These are phyloP conservation scores for Notoglanidium macrostoma DNA, from an alignment of 2,797 vertebrate genomes.

Conservation along the genomic window DNA sequence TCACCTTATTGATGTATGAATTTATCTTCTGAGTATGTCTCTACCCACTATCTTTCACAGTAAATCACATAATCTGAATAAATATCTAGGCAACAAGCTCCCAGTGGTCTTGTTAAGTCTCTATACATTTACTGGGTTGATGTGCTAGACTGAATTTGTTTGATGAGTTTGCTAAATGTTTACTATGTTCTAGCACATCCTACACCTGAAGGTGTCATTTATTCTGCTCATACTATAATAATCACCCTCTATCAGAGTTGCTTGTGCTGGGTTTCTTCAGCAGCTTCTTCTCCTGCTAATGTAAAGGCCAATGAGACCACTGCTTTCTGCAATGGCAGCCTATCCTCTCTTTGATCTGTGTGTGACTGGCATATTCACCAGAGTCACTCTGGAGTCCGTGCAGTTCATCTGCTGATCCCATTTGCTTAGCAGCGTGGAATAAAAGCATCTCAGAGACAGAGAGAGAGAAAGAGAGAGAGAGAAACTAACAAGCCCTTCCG, in stretches of 20 bases:
- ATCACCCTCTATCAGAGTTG: conserved; percentile 30
- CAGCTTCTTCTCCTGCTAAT: conserved; percentile 16
- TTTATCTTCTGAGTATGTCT: conserved; percentile 30
- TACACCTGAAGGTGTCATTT: neutral
- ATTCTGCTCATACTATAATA: neutral
- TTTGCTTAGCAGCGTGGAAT: conserved; percentile 67
- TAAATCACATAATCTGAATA: conserved; percentile 18
- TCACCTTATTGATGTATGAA: too few relatives aligned
- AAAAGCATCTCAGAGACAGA: conserved; percentile 64
- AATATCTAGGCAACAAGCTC: conserved; percentile 1
- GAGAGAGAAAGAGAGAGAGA: conserved; percentile 59
- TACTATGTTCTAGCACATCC: neutral
- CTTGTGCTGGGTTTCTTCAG: conserved; percentile 30
- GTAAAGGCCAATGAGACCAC: conserved; percentile 24
- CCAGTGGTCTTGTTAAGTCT: conserved; percentile 21
- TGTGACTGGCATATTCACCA: conserved; percentile 53
- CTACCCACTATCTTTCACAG: conserved; percentile 15
- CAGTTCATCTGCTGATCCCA: conserved; percentile 64
- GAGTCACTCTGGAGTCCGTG: conserved; percentile 56
- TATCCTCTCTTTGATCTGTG: conserved; percentile 48
- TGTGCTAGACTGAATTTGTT: conserved; percentile 2
- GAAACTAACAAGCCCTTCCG: conserved; percentile 54
- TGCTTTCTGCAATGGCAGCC: neutral
- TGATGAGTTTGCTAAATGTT: neutral
- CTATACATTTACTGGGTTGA: neutral